Conservation (phyloP, 2,113 vertebrate species). For the Seriola quinqueradiata region DNA sequence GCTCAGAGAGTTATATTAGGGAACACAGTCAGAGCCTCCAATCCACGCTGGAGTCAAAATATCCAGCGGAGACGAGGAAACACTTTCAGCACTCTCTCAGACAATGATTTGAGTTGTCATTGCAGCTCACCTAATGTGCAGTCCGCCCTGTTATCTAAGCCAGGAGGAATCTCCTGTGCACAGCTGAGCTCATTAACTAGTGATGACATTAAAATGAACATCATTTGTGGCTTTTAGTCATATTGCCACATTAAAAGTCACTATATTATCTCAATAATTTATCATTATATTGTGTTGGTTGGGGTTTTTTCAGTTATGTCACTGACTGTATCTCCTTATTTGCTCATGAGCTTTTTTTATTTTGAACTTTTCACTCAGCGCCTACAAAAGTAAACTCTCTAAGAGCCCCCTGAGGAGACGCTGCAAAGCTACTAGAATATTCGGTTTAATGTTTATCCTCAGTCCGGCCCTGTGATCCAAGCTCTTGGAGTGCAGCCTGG, state of each 20-base stretch:
- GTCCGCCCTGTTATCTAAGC: conserved; percentile 54
- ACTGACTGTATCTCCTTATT: conserved; percentile 12
- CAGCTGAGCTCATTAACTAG: conserved; percentile 72
- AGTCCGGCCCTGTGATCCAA: conserved; percentile 36
- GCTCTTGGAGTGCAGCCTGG: conserved; percentile 57
- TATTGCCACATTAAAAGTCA: conserved; percentile 33
- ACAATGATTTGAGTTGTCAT: conserved; percentile 57
- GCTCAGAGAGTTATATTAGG: conserved; percentile 71
- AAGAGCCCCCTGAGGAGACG: conserved; percentile 17
- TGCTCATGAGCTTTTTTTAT: not conserved
- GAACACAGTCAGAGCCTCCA: conserved; percentile 68
- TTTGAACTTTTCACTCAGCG: conserved; percentile 24
- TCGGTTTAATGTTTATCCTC: conserved; percentile 54
- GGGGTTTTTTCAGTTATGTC: not conserved
- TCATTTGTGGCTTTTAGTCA: conserved; percentile 36
- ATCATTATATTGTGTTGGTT: not conserved
- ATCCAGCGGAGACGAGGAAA: conserved; percentile 69
- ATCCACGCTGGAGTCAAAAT: conserved; percentile 67
- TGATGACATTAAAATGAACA: conserved; percentile 46
- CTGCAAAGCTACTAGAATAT: conserved; percentile 31
- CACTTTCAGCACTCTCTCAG: conserved; percentile 61
- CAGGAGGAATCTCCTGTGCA: conserved; percentile 61
- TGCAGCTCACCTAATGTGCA: conserved; percentile 53
- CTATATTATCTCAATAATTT: not conserved
- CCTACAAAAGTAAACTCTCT: conserved; percentile 33